Evolutionary conservation across 2,797 vertebrate species (phyloP), one percentile per base, ranked within the genome.

Genomic region (Scomberomorus guttatus): DNA sequence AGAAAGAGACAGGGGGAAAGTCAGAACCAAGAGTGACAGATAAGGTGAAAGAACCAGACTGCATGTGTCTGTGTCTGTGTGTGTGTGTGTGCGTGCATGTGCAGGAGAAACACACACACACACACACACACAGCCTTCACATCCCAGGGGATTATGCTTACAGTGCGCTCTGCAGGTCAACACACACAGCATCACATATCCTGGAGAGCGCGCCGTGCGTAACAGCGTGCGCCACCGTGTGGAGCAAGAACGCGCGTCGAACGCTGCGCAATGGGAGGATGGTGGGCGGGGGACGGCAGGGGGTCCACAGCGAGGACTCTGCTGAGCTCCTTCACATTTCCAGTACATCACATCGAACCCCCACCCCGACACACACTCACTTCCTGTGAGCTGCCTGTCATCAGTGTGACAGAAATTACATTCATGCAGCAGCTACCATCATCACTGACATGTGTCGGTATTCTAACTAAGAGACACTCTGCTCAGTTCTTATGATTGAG

Each of bases 201-300:
- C 37, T 13, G 62, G 20, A 55, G 60, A 39, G 64, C 63, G 55
- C 61, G 20, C 14, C 3, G 52, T 29, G 60, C 71, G 46, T 42
- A 79, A 75, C 42, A 51, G 42, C 51, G 57, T 60, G 84, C 90
- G 83, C 84, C 87, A 84, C 78, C 80, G 54, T 54, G 87, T 83
- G 83, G 87, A 59, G 54, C 75, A 61, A 52, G 66, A 72, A 57
- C 69, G 69, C 78, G 42, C 62, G 1, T 2, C 17, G 71, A 64
- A 51, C 13, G 48, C 46, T 55, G 78, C n/a, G 57, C 52, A 63
- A 51, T 24, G 4, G n/a, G 20, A 44, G 44, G n/a, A 0, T 6
- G 5, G 54, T 11, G 29, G 29, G 55, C 2, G 39, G 51, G 18
- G 9, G 66, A 1, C 79, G 20, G 56, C 37, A 59, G 69, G 73